These are phyloP conservation scores for Pegoplata infirma DNA, from an alignment of 2,888 invertebrate species.

Conservation along the genomic window DNA sequence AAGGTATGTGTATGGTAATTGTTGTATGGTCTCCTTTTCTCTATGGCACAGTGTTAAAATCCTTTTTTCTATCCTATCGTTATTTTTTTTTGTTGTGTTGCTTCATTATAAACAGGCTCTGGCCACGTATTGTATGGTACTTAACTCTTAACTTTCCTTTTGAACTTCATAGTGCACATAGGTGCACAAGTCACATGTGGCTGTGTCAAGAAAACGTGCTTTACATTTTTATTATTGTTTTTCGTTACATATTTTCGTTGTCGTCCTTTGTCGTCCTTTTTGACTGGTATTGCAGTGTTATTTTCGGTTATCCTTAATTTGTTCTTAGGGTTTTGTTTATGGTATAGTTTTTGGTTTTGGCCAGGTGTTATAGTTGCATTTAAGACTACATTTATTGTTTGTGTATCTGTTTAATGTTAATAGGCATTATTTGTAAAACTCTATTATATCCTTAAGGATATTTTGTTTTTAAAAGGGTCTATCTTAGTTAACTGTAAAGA, in stretches of 20 bases:
- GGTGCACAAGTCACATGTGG: slow-evolving; percentile 62
- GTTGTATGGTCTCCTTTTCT: slow-evolving; percentile 66
- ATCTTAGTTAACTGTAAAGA: slow-evolving; percentile 37
- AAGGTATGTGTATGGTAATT: slow-evolving; percentile 69
- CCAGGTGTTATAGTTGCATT: slow-evolving; percentile 49
- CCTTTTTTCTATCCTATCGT: slow-evolving; percentile 29
- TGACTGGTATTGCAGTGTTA: not conserved
- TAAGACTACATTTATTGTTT: slow-evolving; percentile 10
- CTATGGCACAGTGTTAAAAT: slow-evolving; percentile 45
- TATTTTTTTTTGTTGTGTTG: slow-evolving; percentile 9
- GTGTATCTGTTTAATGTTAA: slow-evolving; percentile 27
- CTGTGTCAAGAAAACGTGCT: slow-evolving; percentile 69
- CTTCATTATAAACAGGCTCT: slow-evolving; percentile 52
- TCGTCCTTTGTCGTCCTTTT: slow-evolving; percentile 17
- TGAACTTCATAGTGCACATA: slow-evolving; percentile 55
- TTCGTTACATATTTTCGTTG: slow-evolving; percentile 6
- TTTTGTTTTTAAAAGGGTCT: slow-evolving; percentile 12
- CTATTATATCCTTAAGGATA: slow-evolving; percentile 28
- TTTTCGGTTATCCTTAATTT: slow-evolving; percentile 50
- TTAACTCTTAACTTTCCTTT: slow-evolving; percentile 63
- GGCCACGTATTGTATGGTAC: slow-evolving; percentile 60
- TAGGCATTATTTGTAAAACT: slow-evolving; percentile 29
- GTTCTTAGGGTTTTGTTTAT: slow-evolving; percentile 44
- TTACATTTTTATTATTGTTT: slow-evolving; percentile 73
- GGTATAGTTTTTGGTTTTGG: not conserved